Evolutionary conservation across 2,888 invertebrate species (phyloP), one percentile per base, ranked within the genome.

Genomic region (Stegophylla sp.): DNA sequence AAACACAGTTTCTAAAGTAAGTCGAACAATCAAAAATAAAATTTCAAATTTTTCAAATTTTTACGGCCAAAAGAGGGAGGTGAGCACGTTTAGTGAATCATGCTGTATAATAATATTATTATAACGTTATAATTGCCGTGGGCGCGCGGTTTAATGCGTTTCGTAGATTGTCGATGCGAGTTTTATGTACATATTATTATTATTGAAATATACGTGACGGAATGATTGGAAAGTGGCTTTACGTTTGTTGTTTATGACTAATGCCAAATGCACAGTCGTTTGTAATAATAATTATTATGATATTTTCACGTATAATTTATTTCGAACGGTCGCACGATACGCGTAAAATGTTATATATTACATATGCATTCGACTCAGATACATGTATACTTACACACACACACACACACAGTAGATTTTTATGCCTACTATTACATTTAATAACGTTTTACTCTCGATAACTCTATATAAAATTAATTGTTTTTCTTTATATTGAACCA

Each of bases 141-240:
- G n/a, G n/a, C n/a, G 34, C 34, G 34, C 34, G 34, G 7, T 34
- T 34, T n/a, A 34, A 34, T 51, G 23, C 15, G 23, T 53, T 56
- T 17, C 53, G 71, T n/a, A n/a, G 20, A 53, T 56, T 34, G 41
- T 56, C 41, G 53, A 71, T 20, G 53, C 17, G 41, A 71, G 41
- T 56, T 41, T 34, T 17, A 17, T 51, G 4, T 26, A 26, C 3
- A 48, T 20, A 23, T 41, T 34, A 34, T 34, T n/a, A n/a, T n/a
- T n/a, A 34, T 34, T 5, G 34, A 34, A 34, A 34, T 34, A 5
- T 34, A 7, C 34, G 48, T 9, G 45, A 63, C 4, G 48, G 61
- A 20, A 74, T 63, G 10, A 64, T 63, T 75, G 34, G 74, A 75
- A 75, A 75, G 74, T 41, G 48, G 63, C 23, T 48, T 63, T 34